Conservation (phyloP, 23 tunicate species). For the Corella eumyota region DNA sequence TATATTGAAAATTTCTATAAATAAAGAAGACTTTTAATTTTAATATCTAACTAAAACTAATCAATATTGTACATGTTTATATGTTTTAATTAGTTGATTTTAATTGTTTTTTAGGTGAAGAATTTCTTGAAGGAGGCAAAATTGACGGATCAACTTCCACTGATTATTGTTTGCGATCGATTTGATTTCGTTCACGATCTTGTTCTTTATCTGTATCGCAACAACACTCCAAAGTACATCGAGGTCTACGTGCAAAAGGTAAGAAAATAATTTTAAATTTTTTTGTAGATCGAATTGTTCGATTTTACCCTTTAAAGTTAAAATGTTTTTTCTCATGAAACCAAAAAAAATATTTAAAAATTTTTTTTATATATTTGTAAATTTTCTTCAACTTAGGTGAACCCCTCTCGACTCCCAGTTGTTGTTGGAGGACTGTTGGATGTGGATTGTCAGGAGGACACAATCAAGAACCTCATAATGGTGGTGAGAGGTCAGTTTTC, state of each 20-base stretch:
- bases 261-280: neutral
- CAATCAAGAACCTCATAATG: slow-evolving; percentile 93
- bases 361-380: neutral
- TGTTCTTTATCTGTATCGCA: slow-evolving; percentile 93
- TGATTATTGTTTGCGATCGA: slow-evolving; percentile 98
- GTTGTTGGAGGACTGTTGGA: slow-evolving; percentile 98
- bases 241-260: slow-evolving; percentile 99
- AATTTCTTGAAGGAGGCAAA: slow-evolving; percentile 98
- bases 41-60: no score
- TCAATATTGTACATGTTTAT: no score
- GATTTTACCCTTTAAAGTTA: neutral
- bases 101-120: slow-evolving; percentile 60
- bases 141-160: slow-evolving; percentile 92
- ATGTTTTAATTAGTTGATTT: no score
- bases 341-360: neutral
- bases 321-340: neutral
- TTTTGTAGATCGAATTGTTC: neutral
- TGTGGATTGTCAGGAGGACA: slow-evolving; percentile 98
- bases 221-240: slow-evolving; percentile 95
- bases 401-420: slow-evolving; percentile 97
- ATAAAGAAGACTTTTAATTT: no score
- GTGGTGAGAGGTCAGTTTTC: slow-evolving; percentile 96
- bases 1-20: no score
- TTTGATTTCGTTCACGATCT: slow-evolving; percentile 97
- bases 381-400: slow-evolving; percentile 44